Conservation (phyloP, 2,797 vertebrate species). For the Alectoris magna region DNA sequence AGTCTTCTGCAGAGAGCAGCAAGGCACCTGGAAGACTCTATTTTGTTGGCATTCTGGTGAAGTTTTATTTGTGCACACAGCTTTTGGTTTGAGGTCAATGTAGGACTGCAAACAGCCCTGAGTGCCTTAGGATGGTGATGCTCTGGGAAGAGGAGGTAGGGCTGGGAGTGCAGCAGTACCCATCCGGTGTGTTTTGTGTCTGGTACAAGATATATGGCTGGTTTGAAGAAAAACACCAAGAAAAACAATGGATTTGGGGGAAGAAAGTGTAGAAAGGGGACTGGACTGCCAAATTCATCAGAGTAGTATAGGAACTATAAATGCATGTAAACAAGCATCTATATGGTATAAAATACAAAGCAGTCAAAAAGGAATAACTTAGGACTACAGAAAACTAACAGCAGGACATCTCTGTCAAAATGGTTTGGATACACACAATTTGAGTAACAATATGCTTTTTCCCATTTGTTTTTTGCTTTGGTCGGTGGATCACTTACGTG, state of each 20-base stretch:
- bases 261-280: not conserved
- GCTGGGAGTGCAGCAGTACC: not conserved
- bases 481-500: not conserved
- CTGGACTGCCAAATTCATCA: not conserved
- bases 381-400: not conserved
- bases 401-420: not conserved
- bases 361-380: not conserved
- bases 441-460: not conserved
- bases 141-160: not conserved
- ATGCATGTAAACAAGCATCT: rapidly evolving
- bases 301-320: not conserved
- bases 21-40: not conserved
- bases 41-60: not conserved
- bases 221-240: not conserved
- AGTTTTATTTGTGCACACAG: not conserved
- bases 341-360: not conserved
- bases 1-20: not conserved
- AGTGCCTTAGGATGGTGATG: not conserved
- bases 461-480: not conserved
- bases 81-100: not conserved
- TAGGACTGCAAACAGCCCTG: not conserved
- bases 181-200: not conserved
- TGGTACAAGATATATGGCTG: not conserved
- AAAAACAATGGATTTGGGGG: not conserved
- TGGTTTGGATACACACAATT: not conserved